Conservation (phyloP, 2,797 vertebrate genomes). For the Lemur catta region DNA sequence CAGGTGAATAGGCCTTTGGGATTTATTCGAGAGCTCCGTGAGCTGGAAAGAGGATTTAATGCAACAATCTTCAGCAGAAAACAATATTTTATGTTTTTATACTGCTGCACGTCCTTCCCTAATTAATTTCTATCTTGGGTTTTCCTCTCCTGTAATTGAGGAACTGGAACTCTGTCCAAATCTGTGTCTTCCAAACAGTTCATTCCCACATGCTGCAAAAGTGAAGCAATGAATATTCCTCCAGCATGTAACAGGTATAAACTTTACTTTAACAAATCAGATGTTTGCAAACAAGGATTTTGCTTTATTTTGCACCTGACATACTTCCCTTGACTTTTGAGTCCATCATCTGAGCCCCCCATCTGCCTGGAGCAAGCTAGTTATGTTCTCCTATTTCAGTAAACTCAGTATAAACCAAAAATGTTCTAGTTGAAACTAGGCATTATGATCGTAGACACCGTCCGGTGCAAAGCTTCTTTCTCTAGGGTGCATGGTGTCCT, state of each 20-base stretch:
- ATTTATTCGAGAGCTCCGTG: conserved; percentile 25
- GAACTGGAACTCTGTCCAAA: background rate
- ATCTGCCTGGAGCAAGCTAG: background rate
- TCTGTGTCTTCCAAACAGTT: conserved; percentile 20
- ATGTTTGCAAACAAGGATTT: conserved; percentile 37
- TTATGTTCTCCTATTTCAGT: background rate
- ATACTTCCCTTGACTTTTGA: background rate
- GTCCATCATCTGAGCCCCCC: background rate
- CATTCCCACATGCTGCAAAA: conserved; percentile 3
- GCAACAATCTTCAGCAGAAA: background rate
- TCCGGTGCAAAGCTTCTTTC: background rate
- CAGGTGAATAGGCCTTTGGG: background rate
- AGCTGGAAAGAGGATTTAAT: conserved; percentile 38
- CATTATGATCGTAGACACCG: background rate
- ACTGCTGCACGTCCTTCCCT: background rate
- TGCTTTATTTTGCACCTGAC: conserved; percentile 12
- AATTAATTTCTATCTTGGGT: conserved; percentile 34
- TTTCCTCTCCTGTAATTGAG: conserved; percentile 1
- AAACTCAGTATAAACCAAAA: background rate
- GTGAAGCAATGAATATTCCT: background rate
- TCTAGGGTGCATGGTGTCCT: background rate
- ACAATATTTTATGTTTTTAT: conserved; percentile 28
- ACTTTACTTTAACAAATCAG: conserved; percentile 26
- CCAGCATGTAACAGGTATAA: background rate
- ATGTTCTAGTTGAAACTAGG: background rate